A percentile compares a stretch with the other conserved stretches of the same genome.
Conservation (phyloP, 2,113 vertebrate genomes). For the Myotis yumanensis region DNA sequence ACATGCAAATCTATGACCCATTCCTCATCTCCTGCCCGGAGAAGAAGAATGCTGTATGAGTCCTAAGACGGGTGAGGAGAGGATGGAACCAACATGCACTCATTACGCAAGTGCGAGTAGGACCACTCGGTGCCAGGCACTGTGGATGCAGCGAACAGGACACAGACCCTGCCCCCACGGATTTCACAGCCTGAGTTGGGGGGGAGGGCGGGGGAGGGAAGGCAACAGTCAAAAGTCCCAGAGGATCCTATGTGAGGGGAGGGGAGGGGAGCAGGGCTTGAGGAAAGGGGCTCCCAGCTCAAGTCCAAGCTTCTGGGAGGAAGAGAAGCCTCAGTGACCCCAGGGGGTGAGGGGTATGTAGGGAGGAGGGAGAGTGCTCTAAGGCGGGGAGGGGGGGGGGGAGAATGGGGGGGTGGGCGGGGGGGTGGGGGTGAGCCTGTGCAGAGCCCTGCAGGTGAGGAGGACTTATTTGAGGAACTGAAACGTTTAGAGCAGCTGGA, state of each 20-base stretch:
- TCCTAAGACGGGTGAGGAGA: too few relatives aligned
- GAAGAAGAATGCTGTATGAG: too few relatives aligned
- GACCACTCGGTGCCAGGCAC: not conserved
- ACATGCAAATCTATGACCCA: not conserved
- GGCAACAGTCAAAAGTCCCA: not conserved
- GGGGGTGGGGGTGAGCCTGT: not conserved
- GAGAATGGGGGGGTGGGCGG: too few relatives aligned
- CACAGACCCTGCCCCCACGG: not conserved
- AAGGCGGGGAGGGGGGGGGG: not conserved
- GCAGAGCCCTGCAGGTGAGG: constrained; percentile 9
- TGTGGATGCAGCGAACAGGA: not conserved
- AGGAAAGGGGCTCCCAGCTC: not conserved
- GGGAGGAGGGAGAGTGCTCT: too few relatives aligned
- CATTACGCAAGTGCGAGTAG: not conserved
- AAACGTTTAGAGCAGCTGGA: not conserved
- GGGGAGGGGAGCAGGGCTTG: not conserved
- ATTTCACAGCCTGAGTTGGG: not conserved
- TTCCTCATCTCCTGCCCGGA: not conserved
- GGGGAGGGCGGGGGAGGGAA: too few relatives aligned
- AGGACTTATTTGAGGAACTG: constrained; percentile 17
- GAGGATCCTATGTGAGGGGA: not conserved
- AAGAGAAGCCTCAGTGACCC: not conserved
- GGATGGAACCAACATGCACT: not conserved
- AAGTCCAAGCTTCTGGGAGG: constrained; percentile 1
- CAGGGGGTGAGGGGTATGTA: not conserved